These are phyloP conservation scores for Drosophila paramelanica DNA, from an alignment of 2,888 invertebrate genomes.

Conservation along the genomic window DNA sequence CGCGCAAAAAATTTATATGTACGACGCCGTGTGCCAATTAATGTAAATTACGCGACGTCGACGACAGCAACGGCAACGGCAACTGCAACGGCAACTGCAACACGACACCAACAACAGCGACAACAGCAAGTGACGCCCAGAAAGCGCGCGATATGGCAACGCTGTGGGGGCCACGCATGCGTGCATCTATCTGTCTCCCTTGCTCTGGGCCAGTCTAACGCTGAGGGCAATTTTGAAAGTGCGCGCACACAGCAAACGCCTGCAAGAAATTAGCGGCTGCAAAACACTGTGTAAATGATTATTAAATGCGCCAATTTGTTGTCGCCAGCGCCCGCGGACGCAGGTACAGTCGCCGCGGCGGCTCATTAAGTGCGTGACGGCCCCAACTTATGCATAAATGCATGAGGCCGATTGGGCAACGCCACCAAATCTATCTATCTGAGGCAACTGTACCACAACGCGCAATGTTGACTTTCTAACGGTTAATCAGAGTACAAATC, in stretches of 20 bases:
- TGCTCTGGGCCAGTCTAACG: not conserved
- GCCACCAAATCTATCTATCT: conserved; percentile 16
- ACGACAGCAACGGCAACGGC: conserved; percentile 59
- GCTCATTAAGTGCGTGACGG: conserved; percentile 79
- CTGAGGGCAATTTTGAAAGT: conserved; percentile 69
- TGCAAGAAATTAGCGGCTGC: conserved; percentile 69
- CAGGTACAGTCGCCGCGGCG: conserved; percentile 54
- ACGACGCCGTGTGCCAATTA: conserved; percentile 78
- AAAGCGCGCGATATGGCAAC: conserved; percentile 71
- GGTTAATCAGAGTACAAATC: not conserved
- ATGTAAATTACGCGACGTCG: conserved; percentile 78
- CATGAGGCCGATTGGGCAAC: conserved; percentile 50
- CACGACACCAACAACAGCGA: conserved; percentile 52
- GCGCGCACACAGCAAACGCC: conserved; percentile 68
- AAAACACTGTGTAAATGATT: conserved; percentile 73
- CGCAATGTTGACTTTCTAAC: conserved; percentile 39
- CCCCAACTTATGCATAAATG: conserved; percentile 73
- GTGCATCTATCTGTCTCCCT: conserved; percentile 27
- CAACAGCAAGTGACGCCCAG: conserved; percentile 59
- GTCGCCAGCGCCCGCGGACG: conserved; percentile 46
- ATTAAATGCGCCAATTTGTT: conserved; percentile 77
- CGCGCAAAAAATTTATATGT: conserved; percentile 77
- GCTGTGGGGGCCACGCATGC: conserved; percentile 66
- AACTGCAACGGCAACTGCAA: conserved; percentile 32
- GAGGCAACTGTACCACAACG: conserved; percentile 52